Conservation (phyloP, 2,888 invertebrate genomes). For the Eupithecia subumbrata region DNA sequence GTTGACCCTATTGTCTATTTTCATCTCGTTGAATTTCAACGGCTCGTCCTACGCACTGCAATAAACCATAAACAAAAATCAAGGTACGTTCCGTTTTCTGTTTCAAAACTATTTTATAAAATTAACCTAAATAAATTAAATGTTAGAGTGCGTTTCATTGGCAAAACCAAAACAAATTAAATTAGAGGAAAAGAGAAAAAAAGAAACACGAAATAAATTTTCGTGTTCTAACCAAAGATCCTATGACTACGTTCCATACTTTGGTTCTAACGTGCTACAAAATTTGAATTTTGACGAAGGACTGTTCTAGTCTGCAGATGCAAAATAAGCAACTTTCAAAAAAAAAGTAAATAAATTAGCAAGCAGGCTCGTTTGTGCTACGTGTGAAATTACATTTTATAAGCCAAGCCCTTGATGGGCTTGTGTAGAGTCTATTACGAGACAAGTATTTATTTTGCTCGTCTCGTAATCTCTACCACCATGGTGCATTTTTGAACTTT, state of each 20-base stretch:
- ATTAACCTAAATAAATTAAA: conserved; percentile 24
- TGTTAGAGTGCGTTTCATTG: background rate
- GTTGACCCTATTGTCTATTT: conserved; percentile 60
- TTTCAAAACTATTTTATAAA: conserved; percentile 53
- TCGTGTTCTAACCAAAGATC: background rate
- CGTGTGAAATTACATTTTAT: background rate
- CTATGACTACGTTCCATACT: no score
- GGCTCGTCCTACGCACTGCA: conserved; percentile 56
- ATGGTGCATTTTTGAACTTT: background rate
- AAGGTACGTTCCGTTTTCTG: conserved; percentile 50
- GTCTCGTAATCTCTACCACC: no score
- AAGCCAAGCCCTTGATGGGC: background rate
- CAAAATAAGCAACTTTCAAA: background rate
- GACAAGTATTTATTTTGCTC: background rate
- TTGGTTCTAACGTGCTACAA: no score
- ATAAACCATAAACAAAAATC: conserved; percentile 64
- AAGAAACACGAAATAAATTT: background rate
- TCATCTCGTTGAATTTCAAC: conserved; percentile 46
- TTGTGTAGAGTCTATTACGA: no score
- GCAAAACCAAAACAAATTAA: background rate
- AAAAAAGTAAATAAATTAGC: background rate
- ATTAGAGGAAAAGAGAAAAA: background rate
- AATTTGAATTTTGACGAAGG: background rate
- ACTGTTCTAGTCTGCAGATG: background rate
- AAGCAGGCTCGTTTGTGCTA: background rate